Evolutionary conservation across 2,888 invertebrate species (phyloP).

Genomic region (Cryptus armator): DNA sequence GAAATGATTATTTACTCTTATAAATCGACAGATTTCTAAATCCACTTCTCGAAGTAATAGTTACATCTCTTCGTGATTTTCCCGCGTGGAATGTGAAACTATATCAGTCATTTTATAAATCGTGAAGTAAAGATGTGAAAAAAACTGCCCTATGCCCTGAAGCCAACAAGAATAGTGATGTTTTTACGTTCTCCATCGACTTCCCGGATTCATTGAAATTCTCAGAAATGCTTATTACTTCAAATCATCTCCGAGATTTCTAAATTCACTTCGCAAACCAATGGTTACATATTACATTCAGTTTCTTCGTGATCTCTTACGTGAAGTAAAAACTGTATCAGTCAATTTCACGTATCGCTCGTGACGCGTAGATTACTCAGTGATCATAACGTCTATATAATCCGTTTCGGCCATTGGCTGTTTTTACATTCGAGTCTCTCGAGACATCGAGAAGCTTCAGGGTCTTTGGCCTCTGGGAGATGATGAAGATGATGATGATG

Average conservation of each 20-base stretch:
- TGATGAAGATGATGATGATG: slow-evolving; percentile 50
- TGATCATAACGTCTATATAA: slow-evolving; percentile 47
- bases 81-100: neutral
- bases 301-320: slow-evolving; percentile 8
- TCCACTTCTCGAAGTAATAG: slow-evolving; percentile 14
- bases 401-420: slow-evolving; percentile 38
- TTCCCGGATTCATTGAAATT: neutral
- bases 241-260: neutral
- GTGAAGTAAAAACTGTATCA: slow-evolving; percentile 35
- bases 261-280: slow-evolving; percentile 2
- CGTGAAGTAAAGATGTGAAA: neutral
- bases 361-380: slow-evolving; percentile 40
- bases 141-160: neutral
- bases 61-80: slow-evolving; percentile 1
- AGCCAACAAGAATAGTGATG: neutral
- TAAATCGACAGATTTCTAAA: neutral
- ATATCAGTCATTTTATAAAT: neutral
- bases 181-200: neutral
- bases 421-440: slow-evolving; percentile 35
- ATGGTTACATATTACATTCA: neutral
- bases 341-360: slow-evolving; percentile 44
- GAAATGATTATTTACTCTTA: neutral
- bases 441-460: slow-evolving; percentile 34
- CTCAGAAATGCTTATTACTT: neutral
- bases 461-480: slow-evolving; percentile 61